A percentile compares a stretch with the other conserved stretches of the same genome.
Evolutionary conservation across 2,113 vertebrate species (phyloP).

Genomic region (Picathartes gymnocephalus): DNA sequence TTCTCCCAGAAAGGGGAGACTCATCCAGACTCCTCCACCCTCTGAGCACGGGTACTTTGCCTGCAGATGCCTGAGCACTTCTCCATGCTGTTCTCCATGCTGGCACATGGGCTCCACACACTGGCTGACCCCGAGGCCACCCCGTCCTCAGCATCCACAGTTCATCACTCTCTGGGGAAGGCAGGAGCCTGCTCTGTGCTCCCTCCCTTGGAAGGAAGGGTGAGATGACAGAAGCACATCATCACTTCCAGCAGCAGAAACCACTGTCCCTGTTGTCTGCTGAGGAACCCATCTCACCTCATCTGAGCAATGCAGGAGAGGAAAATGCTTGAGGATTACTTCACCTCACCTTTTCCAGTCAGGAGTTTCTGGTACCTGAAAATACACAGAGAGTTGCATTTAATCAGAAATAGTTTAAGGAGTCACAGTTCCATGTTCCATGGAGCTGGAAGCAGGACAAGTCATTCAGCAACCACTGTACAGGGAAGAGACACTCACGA

Average conservation of each 20-base stretch:
- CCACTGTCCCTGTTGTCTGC: slow-evolving; percentile 28
- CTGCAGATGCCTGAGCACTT: not conserved
- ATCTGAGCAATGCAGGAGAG: slow-evolving; percentile 24
- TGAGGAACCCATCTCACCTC: slow-evolving; percentile 48
- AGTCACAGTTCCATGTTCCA: not conserved
- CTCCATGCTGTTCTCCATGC: not conserved
- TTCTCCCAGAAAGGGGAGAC: not conserved
- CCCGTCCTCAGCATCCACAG: not conserved
- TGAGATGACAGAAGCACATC: not conserved
- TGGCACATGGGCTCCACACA: not conserved
- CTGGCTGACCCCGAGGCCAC: not conserved
- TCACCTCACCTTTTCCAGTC: not conserved
- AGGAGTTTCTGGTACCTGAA: slow-evolving; percentile 16
- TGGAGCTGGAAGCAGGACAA: not conserved
- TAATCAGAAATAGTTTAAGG: not conserved
- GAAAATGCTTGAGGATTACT: not conserved
- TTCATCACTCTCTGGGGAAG: not conserved
- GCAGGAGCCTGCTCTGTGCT: not conserved
- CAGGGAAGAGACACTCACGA: not conserved
- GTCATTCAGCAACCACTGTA: not conserved
- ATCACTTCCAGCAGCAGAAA: slow-evolving; percentile 16
- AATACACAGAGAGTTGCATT: not conserved
- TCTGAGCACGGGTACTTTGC: not conserved
- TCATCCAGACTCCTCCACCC: not conserved
- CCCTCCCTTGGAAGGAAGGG: not conserved